Base-by-base conservation (phyloP, 2,888 invertebrate species). In the Drosophila borealis region DNA sequence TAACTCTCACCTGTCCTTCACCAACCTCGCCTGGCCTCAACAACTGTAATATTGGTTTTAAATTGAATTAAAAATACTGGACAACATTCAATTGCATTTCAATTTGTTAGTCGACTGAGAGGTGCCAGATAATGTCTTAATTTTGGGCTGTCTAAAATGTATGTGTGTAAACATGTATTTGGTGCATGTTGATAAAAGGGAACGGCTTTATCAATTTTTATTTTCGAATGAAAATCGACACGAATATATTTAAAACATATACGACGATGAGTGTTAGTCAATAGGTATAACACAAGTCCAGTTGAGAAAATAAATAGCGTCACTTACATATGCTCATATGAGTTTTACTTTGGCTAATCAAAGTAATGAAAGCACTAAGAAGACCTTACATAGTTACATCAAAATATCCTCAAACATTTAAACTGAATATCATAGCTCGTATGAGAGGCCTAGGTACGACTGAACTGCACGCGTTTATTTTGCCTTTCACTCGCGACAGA, bases 1-100 rank as follows among this genome's bases (percentile, higher is more conserved):
- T 66, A 80, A 70, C 59, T 90, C 92, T 92, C 92, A 96, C 96
- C 96, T 96, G 95, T 92, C 94, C 93, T 93, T 95, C 91, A 84
- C 91, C 95, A 93, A 96, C 94, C 94, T 96, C 96, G 93, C 96
- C 96, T 92, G 96, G 96, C 93, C 96, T 95, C 93, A 96, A 95
- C 93, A 92, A 91, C 92, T 92, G 92, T 70, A 91, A 86, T 78
- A 81, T 83, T 81, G 70, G 50, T 70, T 70, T 74, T 77, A 67
- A 71, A 74, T 72, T 36, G 33, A 74, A 77, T 80, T 78, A 76
- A 71, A 72, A 70, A 54, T 55, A 41, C 62, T 55, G 17, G 41
- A 53, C 21, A 68, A 63, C 45, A 63, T 66, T 46, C n/a, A 56
- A 34, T 21, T 55, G 9, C 14, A 56, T 25, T 66, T 46, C 13